Evolutionary conservation across 2,113 vertebrate genomes (phyloP).

Genomic region (Zootoca vivipara): DNA sequence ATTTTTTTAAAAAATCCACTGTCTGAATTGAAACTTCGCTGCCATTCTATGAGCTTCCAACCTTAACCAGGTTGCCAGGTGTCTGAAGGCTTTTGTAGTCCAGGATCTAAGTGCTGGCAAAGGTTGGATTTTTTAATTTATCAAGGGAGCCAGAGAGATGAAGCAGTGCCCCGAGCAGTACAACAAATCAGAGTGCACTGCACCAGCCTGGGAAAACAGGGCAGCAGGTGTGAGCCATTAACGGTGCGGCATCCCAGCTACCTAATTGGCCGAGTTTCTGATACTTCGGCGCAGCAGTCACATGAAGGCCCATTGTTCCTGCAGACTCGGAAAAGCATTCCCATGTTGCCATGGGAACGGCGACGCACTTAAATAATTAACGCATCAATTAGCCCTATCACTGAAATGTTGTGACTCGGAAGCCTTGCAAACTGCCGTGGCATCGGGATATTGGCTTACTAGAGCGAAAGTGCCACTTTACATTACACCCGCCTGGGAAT

Average conservation of each 20-base stretch:
- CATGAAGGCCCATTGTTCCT: slow-evolving; percentile 60
- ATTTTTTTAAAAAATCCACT: background rate
- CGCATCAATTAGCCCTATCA: slow-evolving; percentile 80
- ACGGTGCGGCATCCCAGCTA: slow-evolving; percentile 20
- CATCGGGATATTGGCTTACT: slow-evolving; percentile 80
- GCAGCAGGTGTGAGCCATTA: background rate
- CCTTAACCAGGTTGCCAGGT: no score
- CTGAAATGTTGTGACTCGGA: slow-evolving; percentile 76
- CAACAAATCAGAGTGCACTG: background rate
- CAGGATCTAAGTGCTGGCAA: background rate
- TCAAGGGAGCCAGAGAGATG: background rate
- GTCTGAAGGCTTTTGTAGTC: background rate
- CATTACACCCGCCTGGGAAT: slow-evolving; percentile 46
- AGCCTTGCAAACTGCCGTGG: slow-evolving; percentile 73
- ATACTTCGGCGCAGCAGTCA: slow-evolving; percentile 49
- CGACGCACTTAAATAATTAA: slow-evolving; percentile 85
- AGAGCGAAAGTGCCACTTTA: slow-evolving; percentile 69
- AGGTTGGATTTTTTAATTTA: background rate
- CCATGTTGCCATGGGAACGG: slow-evolving; percentile 81
- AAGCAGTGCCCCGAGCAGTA: background rate
- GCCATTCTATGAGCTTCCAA: background rate
- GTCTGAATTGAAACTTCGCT: background rate
- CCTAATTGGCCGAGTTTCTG: slow-evolving; percentile 45
- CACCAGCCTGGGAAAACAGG: background rate
- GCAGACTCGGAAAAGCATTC: slow-evolving; percentile 64